Base-by-base conservation (phyloP, 2,113 vertebrate species). In the Hoplias malabaricus region DNA sequence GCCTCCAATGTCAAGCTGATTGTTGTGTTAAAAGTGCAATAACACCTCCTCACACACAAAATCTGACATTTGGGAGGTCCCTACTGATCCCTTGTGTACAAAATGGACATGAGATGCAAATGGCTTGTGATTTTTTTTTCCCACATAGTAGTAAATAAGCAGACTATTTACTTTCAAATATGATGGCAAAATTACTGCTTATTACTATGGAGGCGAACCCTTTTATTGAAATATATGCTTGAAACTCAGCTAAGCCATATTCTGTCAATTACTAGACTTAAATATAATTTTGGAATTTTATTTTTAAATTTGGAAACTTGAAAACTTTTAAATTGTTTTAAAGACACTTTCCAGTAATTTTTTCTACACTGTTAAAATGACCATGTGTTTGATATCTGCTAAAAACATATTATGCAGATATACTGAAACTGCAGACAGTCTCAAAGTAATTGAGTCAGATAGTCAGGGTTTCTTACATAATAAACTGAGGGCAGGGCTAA, bases 51-150 rank as follows among this genome's bases (percentile, higher is more conserved):
- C 29, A 25, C n/a, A 59, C 29, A 34, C 46, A 66, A 36, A 34
- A 38, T 73, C 48, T 69, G 70, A 62, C 43, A 74, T 78, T 63
- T 48, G 54, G 34, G 33, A 9, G 48, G 6, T 70, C 63, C 43
- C 38, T 38, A 68, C 62, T 50, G 62, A 61, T 69, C n/a, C 25
- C 67, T 78, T 50, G 66, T n/a, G 14, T 61, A 31, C 42, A 70
- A 75, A 75, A 59, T 71, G 59, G 67, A 75, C 42, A 66, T 59
- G 34, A 56, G 59, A 38, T 79, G 50, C 50, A 71, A 75, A 0
- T 1, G 1, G 13, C 40, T 21, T n/a, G 27, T 6, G 40, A 76
- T 19, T 59, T 5, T 4, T 21, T 36, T 34, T 63, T 10, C 6
- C 0, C 33, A 63, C n/a, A 10, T 19, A 33, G 6, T 63, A 63